phyloP scores from a whole-genome alignment of 2,113 vertebrate species.

The Nestor notabilis region DNA sequence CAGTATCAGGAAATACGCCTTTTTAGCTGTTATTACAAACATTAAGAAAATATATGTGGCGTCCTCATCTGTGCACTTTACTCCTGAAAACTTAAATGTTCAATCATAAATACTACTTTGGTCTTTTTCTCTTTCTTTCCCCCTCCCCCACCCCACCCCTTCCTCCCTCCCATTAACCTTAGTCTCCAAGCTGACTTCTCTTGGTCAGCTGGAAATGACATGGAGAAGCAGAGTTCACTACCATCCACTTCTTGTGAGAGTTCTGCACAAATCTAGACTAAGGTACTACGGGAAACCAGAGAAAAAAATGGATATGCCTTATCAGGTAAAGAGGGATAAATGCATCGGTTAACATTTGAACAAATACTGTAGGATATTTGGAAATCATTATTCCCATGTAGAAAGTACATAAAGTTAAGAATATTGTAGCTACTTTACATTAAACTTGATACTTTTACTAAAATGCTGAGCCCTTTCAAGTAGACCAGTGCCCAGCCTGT shows the following conservation, averaged over 20 bases:
- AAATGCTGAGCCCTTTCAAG: not conserved
- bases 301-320: slow-evolving; percentile 84
- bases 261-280: slow-evolving; percentile 89
- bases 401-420: not conserved
- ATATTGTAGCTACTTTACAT: not conserved
- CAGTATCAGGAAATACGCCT: not conserved
- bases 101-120: not conserved
- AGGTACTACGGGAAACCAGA: slow-evolving; percentile 88
- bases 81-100: not conserved
- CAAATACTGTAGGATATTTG: not conserved
- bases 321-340: slow-evolving; percentile 78
- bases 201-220: slow-evolving; percentile 80
- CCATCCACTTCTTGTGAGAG: slow-evolving; percentile 85
- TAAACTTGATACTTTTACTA: not conserved
- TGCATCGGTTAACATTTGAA: not conserved
- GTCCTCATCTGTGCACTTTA: not conserved
- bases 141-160: too few species aligned
- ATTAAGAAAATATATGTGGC: not conserved
- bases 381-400: not conserved
- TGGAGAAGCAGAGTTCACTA: slow-evolving; percentile 66
- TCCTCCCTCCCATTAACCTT: not conserved
- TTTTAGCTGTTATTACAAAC: not conserved
- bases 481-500: not conserved
- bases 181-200: slow-evolving; percentile 82
- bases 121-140: not conserved